Evolutionary conservation across 2,797 vertebrate species (phyloP).

Genomic region (Etheostoma perlongum): DNA sequence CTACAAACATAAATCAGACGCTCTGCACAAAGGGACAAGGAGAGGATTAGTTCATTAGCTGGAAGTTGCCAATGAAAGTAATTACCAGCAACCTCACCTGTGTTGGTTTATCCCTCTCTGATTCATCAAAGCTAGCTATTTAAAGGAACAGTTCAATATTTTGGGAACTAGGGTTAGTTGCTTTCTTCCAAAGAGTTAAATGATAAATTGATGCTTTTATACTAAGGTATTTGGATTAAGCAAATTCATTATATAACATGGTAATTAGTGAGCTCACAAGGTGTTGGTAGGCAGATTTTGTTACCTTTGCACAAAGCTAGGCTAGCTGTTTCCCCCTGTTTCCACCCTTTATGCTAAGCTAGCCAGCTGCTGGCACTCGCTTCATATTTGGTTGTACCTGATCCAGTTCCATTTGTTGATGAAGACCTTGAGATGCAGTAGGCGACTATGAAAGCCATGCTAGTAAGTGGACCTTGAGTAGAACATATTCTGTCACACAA

Average conservation of each 20-base stretch:
- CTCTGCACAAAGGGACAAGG: not conserved
- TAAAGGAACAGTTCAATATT: not conserved
- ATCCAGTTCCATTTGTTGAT: no score
- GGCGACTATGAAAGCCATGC: not conserved
- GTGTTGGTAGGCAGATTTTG: not conserved
- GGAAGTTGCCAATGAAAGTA: constrained; percentile 4
- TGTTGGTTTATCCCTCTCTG: not conserved
- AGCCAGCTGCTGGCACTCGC: not conserved
- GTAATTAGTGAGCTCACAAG: not conserved
- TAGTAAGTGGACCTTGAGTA: not conserved
- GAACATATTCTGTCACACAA: not conserved
- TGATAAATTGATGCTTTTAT: not conserved
- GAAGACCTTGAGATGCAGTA: not conserved
- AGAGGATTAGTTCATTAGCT: constrained; percentile 20
- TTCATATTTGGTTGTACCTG: not conserved
- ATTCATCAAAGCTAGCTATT: not conserved
- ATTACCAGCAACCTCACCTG: not conserved
- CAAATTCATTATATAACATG: not conserved
- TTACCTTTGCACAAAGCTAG: no score
- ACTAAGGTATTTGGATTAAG: not conserved
- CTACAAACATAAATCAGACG: constrained; percentile 25
- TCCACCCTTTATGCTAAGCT: not conserved
- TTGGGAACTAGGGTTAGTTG: not conserved
- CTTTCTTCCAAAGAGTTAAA: not conserved
- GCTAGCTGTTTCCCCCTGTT: no score